Evolutionary conservation across 2,888 invertebrate species (phyloP), one percentile per base, ranked within the genome.

Genomic region (Cancer borealis): DNA sequence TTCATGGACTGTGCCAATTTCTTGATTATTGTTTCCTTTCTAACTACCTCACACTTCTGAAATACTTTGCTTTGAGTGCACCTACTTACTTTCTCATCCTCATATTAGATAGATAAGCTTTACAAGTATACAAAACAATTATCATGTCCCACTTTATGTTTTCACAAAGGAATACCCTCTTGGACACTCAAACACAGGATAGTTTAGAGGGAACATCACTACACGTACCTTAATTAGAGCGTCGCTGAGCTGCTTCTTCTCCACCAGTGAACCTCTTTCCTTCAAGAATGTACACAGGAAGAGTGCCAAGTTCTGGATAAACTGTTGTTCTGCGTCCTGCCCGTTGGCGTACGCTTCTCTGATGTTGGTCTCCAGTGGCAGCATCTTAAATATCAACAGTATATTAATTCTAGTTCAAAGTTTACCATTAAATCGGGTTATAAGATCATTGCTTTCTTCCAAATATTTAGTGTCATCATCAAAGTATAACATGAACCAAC

Each of bases 281-380:
- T 99, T 99, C 87, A 99, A 97, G 97, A 98, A 99, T 96, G 99
- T 99, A 97, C 99, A 99, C 92, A 99, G 97, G 97, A 99, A 99
- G 97, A 99, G 97, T 93, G 99, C 99, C 96, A 99, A 97, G 97
- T 99, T 99, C 96, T 99, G 99, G 95, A 99, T 99, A 96, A 99
- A 99, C 96, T 99, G 99, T 97, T 99, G 99, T 96, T 99, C 99
- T 96, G 99, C 98, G 97, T 99, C 99, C 96, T 98, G 97, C 46
- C 99, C 99, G 96, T 98, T 97, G 92, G 98, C 98, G 97, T 99
- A 99, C 0, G 99, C 99, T 96, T 98, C 98, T 96, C 98, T 98
- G 96, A 99, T 98, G 96, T 99, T 99, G 79, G 99, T 98, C 94
- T 98, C 98, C 88, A 98, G 97, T 1, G 99, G 99, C 96, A 99